Evolutionary conservation across 2,797 vertebrate genomes (phyloP).

Genomic region (Xiphophorus birchmanni): DNA sequence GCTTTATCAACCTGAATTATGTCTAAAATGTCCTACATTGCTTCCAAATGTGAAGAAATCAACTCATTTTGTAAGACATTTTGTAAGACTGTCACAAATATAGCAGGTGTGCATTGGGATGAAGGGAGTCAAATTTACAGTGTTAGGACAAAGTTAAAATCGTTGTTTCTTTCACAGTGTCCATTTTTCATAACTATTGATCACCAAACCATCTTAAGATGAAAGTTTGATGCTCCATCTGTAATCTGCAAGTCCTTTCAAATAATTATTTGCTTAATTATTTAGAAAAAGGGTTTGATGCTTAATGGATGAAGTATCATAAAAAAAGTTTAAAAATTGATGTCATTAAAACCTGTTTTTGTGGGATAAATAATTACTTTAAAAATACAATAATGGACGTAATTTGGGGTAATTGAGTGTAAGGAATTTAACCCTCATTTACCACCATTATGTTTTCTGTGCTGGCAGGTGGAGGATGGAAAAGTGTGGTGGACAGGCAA

Average conservation of each 20-base stretch:
- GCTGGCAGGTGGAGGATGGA: not conserved
- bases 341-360: not conserved
- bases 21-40: not conserved
- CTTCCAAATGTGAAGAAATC: not conserved
- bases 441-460: not conserved
- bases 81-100: not conserved
- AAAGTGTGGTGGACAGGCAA: not conserved
- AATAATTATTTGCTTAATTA: not conserved
- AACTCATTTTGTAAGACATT: not conserved
- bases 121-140: not conserved
- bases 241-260: not conserved
- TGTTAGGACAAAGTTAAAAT: not conserved
- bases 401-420: not conserved
- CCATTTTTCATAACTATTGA: not conserved
- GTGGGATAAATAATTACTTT: not conserved
- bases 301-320: not conserved
- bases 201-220: not conserved
- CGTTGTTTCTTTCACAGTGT: not conserved
- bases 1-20: not conserved
- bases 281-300: not conserved
- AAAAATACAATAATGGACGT: not conserved
- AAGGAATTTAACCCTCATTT: not conserved
- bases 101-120: not conserved
- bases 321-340: not conserved
- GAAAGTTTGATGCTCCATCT: not conserved